phyloP scores from a whole-genome alignment of 37 sponge, comb jelly and placozoan genomes.

The Diacarnus erythraeanus region DNA sequence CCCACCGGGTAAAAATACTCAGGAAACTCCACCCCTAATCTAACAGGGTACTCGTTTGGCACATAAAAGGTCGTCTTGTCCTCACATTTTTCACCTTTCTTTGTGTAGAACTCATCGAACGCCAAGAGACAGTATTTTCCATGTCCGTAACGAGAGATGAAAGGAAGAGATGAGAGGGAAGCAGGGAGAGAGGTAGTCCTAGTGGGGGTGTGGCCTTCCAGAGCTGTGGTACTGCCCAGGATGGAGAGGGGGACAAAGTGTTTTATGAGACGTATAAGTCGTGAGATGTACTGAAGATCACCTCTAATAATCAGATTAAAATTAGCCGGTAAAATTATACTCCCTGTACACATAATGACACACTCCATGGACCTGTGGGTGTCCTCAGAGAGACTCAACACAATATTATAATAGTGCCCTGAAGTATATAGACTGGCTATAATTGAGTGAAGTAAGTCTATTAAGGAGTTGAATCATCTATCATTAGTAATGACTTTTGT shows the following conservation, averaged over 20 bases:
- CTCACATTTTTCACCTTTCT: constrained; percentile 31
- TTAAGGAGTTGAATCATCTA: no score
- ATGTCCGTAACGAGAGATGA: constrained; percentile 36
- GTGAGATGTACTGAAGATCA: constrained; percentile 65
- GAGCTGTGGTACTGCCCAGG: neutral
- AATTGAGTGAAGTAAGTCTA: no score
- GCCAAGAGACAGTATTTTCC: constrained; percentile 62
- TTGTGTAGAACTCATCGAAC: constrained; percentile 67
- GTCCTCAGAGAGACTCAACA: no score
- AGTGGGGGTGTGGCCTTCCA: neutral
- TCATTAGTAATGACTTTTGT: no score
- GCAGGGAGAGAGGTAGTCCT: neutral
- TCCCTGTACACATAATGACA: no score
- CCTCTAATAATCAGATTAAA: constrained; percentile 20
- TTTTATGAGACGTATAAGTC: constrained; percentile 57
- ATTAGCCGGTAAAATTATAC: no score
- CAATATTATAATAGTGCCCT: no score
- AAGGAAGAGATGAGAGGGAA: constrained; percentile 3
- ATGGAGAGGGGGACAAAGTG: constrained; percentile 59
- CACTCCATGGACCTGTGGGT: no score
- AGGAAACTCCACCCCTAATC: constrained; percentile 65
- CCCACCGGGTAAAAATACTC: constrained; percentile 68
- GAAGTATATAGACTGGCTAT: no score
- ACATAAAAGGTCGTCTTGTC: constrained; percentile 73
- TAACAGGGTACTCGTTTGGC: constrained; percentile 77